Evolutionary conservation across 92 coral and sea anemone species (phyloP).

Genomic region (Paragorgia papillata): DNA sequence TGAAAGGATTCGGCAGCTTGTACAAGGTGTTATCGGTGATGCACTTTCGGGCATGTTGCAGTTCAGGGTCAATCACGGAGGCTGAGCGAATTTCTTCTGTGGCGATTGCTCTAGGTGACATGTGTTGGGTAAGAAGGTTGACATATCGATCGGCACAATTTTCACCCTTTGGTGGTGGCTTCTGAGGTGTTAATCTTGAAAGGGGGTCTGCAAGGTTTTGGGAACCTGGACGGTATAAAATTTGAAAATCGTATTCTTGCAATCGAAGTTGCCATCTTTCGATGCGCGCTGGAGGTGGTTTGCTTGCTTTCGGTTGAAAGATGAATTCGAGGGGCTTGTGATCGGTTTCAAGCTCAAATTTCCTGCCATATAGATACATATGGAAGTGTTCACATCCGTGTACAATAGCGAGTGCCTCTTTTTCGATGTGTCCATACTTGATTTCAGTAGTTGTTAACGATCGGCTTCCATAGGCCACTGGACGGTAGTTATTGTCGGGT

Average conservation of each 20-base stretch:
- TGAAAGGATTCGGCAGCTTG: constrained; percentile 28
- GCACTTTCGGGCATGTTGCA: constrained; percentile 24
- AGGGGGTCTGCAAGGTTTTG: constrained; percentile 25
- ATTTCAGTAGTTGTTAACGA: constrained; percentile 23
- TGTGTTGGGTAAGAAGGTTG: constrained; percentile 45
- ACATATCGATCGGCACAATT: constrained; percentile 8
- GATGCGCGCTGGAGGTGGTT: constrained; percentile 37
- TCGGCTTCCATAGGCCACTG: constrained; percentile 45
- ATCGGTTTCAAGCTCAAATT: constrained; percentile 56
- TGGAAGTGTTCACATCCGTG: constrained; percentile 61
- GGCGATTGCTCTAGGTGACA: constrained; percentile 47
- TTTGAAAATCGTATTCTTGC: constrained; percentile 61
- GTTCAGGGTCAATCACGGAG: constrained; percentile 35
- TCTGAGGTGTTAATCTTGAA: constrained; percentile 45
- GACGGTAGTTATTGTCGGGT: constrained; percentile 30
- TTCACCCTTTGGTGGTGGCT: constrained; percentile 51
- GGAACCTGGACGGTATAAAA: constrained; percentile 47
- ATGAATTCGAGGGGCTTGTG: constrained; percentile 52
- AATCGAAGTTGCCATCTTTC: constrained; percentile 53
- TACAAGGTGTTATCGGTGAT: constrained; percentile 31
- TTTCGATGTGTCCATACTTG: constrained; percentile 39
- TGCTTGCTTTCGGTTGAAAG: constrained; percentile 46
- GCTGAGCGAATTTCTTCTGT: constrained; percentile 40
- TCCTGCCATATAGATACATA: constrained; percentile 50
- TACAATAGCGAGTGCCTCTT: constrained; percentile 18